Evolutionary conservation across 2,888 invertebrate species (phyloP), one percentile per base, ranked within the genome.

Genomic region (Leucoptera coffeella): DNA sequence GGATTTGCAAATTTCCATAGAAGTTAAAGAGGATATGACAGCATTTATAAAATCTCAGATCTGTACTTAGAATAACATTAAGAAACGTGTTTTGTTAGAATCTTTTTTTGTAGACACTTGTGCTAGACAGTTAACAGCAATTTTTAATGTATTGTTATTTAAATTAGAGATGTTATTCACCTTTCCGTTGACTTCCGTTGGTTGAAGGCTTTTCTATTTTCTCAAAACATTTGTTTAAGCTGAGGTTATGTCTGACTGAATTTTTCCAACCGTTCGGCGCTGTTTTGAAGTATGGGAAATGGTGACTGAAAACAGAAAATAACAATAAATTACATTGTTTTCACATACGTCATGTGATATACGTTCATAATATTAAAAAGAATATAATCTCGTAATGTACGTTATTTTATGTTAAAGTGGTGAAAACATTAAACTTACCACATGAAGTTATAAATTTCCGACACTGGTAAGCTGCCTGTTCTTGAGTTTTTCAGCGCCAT

Each of bases 221-320:
- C 48, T 94, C 94, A 58, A 97, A 97, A 65, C 96, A 96, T 64
- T 97, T 96, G 67, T 97, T 97, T 40, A 97, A 61, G 38, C 94
- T 95, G 39, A 97, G 73, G 69, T 97, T 97, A 55, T 97, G 97
- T 38, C 97, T 76, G 2, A 97, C 96, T 3, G 96, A 96, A 55
- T 97, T 97, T 65, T 97, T 97, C 97, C 97, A 97, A 10, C 96
- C 96, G 50, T 87, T 91, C 12, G 95, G 96, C 7, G 97, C 97
- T 2, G 93, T 95, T 67, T 94, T 94, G 57, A 97, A 97, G 57
- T 95, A 97, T 1, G 97, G 97, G 52, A 97, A 97, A 56, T 97
- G 94, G 59, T 93, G 90, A 55, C 90, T 90, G 74, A 33, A 80
- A 78, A 5, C n/a, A 24, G 14, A 17, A n/a, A 5, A n/a, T 13